A percentile compares a stretch with the other conserved stretches of the same genome.
phyloP scores from a whole-genome alignment of 2,888 invertebrate genomes.

The Apoda limacodes region DNA sequence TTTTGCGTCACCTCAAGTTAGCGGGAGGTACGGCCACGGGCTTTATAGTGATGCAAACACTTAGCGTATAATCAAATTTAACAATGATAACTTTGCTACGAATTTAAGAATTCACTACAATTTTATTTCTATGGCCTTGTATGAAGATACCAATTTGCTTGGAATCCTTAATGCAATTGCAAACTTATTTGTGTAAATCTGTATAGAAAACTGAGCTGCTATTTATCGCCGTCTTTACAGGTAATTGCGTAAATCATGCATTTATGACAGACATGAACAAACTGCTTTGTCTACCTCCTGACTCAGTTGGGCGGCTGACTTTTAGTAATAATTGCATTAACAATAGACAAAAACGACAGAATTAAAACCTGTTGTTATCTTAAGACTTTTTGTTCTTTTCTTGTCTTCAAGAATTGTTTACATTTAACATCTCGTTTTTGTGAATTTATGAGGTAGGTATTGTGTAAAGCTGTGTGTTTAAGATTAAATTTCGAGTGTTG shows the following conservation, averaged over 20 bases:
- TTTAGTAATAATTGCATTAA: too few species aligned
- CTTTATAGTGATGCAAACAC: too few species aligned
- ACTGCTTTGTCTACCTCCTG: constrained; percentile 49
- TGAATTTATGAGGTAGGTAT: too few species aligned
- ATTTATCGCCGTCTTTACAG: constrained; percentile 62
- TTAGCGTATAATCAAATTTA: constrained; percentile 58
- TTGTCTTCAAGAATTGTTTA: too few species aligned
- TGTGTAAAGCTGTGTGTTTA: too few species aligned
- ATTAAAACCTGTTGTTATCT: too few species aligned
- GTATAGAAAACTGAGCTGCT: constrained; percentile 52
- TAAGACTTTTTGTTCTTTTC: too few species aligned
- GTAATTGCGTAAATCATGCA: constrained; percentile 66
- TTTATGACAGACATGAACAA: constrained; percentile 59
- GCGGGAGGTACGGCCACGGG: constrained; percentile 64
- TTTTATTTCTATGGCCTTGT: constrained; percentile 7
- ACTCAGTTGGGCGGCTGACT: too few species aligned
- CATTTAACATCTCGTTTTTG: too few species aligned
- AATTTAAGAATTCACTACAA: constrained; percentile 6
- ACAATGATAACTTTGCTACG: constrained; percentile 21
- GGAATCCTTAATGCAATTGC: constrained; percentile 11
- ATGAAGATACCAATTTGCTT: constrained; percentile 27
- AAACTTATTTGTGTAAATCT: constrained; percentile 27
- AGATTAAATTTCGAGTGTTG: too few species aligned
- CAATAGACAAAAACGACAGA: too few species aligned
- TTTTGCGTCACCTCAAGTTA: constrained; percentile 52